Conservation (phyloP, 1,140 invertebrate genomes). For the Mizuhopecten yessoensis region DNA sequence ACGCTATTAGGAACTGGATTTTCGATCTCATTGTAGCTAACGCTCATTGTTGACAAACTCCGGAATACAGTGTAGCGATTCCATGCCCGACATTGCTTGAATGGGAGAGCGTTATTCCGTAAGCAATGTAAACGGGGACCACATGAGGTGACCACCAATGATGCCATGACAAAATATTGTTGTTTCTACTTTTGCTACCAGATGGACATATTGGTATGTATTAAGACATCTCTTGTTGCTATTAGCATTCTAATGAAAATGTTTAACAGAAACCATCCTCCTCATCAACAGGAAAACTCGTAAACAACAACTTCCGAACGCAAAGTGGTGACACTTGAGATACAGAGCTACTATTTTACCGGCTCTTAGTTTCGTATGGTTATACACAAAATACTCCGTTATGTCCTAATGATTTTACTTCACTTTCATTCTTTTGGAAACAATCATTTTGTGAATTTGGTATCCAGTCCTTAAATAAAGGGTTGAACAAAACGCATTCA, state of each 20-base stretch:
- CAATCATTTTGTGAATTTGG: too few relatives aligned
- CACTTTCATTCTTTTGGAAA: too few relatives aligned
- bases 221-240: neutral
- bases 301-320: constrained; percentile 8
- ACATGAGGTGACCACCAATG: neutral
- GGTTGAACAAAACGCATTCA: neutral
- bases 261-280: neutral
- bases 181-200: neutral
- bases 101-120: neutral
- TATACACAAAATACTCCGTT: neutral
- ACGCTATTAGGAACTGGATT: neutral
- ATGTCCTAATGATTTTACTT: too few relatives aligned
- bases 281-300: neutral
- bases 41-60: neutral
- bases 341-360: neutral
- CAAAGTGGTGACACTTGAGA: constrained; percentile 11
- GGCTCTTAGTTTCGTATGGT: neutral
- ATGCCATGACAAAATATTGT: neutral
- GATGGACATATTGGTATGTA: too few relatives aligned
- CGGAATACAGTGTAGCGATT: neutral
- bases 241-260: neutral
- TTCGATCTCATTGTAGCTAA: neutral
- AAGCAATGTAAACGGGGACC: neutral
- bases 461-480: neutral
- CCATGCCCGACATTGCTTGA: neutral